Evolutionary conservation across 2,888 invertebrate genomes (phyloP), one percentile per base, ranked within the genome.

Genomic region (Archips crataeganus): DNA sequence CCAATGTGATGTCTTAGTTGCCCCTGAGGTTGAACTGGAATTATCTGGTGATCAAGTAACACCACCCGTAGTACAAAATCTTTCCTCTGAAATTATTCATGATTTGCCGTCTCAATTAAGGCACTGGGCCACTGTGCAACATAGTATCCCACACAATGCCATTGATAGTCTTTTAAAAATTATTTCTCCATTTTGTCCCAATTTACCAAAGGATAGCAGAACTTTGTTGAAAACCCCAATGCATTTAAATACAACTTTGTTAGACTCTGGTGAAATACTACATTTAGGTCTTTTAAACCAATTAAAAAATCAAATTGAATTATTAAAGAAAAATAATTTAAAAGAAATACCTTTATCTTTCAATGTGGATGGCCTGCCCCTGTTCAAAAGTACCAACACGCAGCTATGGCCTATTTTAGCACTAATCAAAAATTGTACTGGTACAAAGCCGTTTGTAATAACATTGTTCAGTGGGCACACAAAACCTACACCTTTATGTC

Each of bases 41-140:
- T 13, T 51, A n/a, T 51, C n/a, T 15, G 5, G n/a, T 51, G 13
- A n/a, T 51, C 51, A 51, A 15, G n/a, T 13, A 51, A 51, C 51
- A 51, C 39, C 39, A 51, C n/a, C n/a, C 51, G 13, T 13, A n/a
- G 13, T 13, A 51, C 13, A 51, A 51, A 51, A n/a, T n/a, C 5
- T 13, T 51, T 15, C n/a, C 51, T 51, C 51, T 51, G 51, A 51
- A 13, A 51, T 51, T 15, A 54, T 36, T 13, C 10, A 60, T 36
- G 60, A 60, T 60, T 60, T 60, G 60, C 36, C 39, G 36, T 60
- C 60, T 60, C 60, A 39, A 39, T 60, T 60, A 60, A 60, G 39
- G 36, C 39, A 60, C 36, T 60, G 60, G 60, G 36, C 32, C 13
- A 51, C 51, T 51, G 51, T 51, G n/a, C n/a, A 51, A 51, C 51